Evolutionary conservation across 2,113 vertebrate genomes (phyloP).

Genomic region (Salvelinus sp.): DNA sequence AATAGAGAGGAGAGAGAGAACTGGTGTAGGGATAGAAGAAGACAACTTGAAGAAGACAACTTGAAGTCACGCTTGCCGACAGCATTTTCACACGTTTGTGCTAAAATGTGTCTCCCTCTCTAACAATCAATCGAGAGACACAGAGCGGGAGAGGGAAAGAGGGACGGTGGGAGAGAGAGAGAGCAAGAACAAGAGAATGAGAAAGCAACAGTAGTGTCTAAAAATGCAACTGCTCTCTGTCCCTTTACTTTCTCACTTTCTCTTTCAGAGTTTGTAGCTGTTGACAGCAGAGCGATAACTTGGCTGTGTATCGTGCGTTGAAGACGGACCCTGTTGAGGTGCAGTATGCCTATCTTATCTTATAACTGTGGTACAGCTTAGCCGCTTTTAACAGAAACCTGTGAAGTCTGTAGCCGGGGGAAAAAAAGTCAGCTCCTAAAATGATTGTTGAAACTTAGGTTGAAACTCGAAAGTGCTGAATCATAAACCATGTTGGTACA

Average conservation of each 20-base stretch:
- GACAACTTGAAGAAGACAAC: slow-evolving; percentile 19
- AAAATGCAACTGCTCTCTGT: background rate
- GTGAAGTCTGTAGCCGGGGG: background rate
- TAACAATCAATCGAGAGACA: slow-evolving; percentile 1
- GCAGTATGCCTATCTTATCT: background rate
- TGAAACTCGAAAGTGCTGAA: no score
- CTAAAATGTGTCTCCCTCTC: slow-evolving; percentile 43
- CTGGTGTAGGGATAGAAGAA: background rate
- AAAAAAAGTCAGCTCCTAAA: background rate
- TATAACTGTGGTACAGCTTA: background rate
- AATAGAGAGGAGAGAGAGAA: slow-evolving; percentile 1
- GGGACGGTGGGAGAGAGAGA: background rate
- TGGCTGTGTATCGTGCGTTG: background rate
- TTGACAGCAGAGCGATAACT: slow-evolving; percentile 1
- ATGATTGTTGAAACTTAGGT: no score
- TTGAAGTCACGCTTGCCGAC: background rate
- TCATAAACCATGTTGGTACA: no score
- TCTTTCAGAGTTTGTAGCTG: slow-evolving; percentile 2
- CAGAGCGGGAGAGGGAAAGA: background rate
- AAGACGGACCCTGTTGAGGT: slow-evolving; percentile 3
- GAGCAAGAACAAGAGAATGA: background rate
- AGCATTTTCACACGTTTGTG: slow-evolving; percentile 22
- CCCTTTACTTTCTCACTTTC: slow-evolving; percentile 4
- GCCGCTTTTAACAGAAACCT: slow-evolving; percentile 14
- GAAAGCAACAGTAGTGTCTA: background rate